Evolutionary conservation across 2,888 invertebrate genomes (phyloP).

Genomic region (Criorhina ranunculi): DNA sequence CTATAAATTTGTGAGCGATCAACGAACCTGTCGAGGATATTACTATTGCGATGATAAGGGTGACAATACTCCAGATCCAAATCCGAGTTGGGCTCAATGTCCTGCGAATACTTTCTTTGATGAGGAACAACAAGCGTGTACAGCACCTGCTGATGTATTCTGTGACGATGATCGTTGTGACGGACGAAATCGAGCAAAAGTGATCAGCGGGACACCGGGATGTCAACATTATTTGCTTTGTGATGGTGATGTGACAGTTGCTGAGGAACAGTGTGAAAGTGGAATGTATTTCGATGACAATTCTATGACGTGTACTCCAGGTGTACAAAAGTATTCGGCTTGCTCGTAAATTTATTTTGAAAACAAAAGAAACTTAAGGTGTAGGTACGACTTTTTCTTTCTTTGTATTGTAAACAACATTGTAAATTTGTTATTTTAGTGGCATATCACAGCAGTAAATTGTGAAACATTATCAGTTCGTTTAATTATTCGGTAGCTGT

Average conservation of each 20-base stretch:
- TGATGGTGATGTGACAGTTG: slow-evolving; percentile 73
- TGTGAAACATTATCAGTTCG: slow-evolving; percentile 1
- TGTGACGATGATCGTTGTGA: slow-evolving; percentile 81
- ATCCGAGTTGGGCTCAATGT: slow-evolving; percentile 79
- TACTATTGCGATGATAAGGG: slow-evolving; percentile 78
- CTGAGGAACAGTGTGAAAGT: slow-evolving; percentile 78
- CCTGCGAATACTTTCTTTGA: slow-evolving; percentile 78
- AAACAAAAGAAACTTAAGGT: neutral
- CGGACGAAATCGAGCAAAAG: slow-evolving; percentile 79
- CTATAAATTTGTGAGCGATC: slow-evolving; percentile 70
- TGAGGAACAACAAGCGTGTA: slow-evolving; percentile 72
- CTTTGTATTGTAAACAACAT: slow-evolving; percentile 14
- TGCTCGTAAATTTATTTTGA: slow-evolving; percentile 67
- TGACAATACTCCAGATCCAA: slow-evolving; percentile 75
- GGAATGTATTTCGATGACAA: slow-evolving; percentile 81
- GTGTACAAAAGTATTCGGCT: slow-evolving; percentile 75
- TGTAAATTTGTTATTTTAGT: slow-evolving; percentile 15
- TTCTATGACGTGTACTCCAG: slow-evolving; percentile 75
- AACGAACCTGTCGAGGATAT: slow-evolving; percentile 79
- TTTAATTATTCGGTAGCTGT: neutral
- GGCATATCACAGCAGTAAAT: slow-evolving; percentile 13
- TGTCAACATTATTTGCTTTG: slow-evolving; percentile 81
- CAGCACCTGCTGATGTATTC: slow-evolving; percentile 73
- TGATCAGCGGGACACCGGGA: slow-evolving; percentile 78
- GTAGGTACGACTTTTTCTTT: neutral